Base-by-base conservation (phyloP, 1,140 invertebrate species). In the Caerostris extrusa region DNA sequence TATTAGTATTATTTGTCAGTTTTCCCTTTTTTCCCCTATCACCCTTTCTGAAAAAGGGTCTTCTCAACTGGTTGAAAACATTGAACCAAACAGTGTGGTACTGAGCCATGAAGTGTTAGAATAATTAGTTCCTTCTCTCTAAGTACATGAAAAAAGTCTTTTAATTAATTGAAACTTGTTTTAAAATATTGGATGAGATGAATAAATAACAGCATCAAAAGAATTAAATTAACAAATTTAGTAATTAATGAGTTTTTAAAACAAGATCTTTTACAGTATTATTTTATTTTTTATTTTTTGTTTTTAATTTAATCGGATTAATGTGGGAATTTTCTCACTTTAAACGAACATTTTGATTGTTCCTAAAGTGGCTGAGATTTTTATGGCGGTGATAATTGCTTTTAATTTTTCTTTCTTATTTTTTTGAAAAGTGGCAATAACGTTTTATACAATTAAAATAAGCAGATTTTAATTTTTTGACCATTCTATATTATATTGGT, bases 111-210 rank as follows among this genome's bases (percentile, higher is more conserved):
- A 77, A 77, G 69, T 77, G 50, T 50, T 77, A 12, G 69, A 77
- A 77, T 77, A 77, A 77, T 77, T 53, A 77, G 69, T 77, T 53
- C 69, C 19, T 10, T 34, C 69, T 71, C 8, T 10, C 50, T 10
- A 8, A 7, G 34, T 8, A 34, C 3, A 14, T 1, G n/a, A n/a
- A 34, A 77, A 71, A 71, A 3, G 19, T 10, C 12, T 77, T 77
- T 77, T 77, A 77, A 77, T 77, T 77, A 77, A 77, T 77, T 77
- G 69, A 77, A 77, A 77, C 69, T 77, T 77, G 69, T 77, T 77
- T 77, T 77, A 77, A 77, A 77, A 77, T 77, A 77, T 77, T 77
- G 50, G 69, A 34, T 34, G 69, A 77, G 69, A 77, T 77, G 69
- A 77, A 77, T 77, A 53, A 77, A 77, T 77, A 34, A 34, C 34